Base-by-base conservation (phyloP, 35 echinoderm and acorn worm genomes). In the Acanthaster planci region DNA sequence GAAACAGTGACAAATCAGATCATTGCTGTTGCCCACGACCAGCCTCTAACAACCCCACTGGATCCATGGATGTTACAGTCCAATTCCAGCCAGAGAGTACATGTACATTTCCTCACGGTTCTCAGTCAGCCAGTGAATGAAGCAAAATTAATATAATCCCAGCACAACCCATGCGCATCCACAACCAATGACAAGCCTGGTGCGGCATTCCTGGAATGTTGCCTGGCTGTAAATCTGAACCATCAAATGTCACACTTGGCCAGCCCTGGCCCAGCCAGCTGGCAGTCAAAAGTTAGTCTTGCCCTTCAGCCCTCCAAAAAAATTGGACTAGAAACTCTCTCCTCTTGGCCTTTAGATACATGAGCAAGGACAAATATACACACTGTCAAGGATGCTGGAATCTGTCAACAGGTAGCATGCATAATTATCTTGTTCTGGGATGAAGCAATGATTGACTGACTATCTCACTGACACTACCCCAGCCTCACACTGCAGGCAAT, bases 181-280 rank as follows among this genome's bases (percentile, higher is more conserved):
- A 29, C 64, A 29, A 15, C 26, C 21, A 72, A 47, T 47, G 4
- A 12, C 42, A 47, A 47, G 12, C 42, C 42, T 12, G 4, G 64
- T 72, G 14, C 26, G 64, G 64, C 34, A 72, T 72, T 72, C 64
- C 14, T 72, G 64, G 64, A 72, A 72, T 72, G 64, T 34, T 72
- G 23, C 19, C 34, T 27, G 30, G 64, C 64, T 34, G 34, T 72
- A 72, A 72, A 72, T 72, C 64, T 31, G 26, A 31, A 31, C 4
- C 64, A 72, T 34, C 7, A 72, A 72, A 72, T 72, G 64, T 72
- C 64, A 72, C 64, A 72, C 64, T 72, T 26, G 34, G 64, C 64
- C 64, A 26, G 26, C 64, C n/a, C 26, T 72, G 64, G 64, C 64
- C 64, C 30, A 72, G 26, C 8, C 64, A 72, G 42, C 42, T 47